Evolutionary conservation across 1,140 invertebrate species (phyloP), one percentile per base, ranked within the genome.

Genomic region (Adoxophyes honmai): DNA sequence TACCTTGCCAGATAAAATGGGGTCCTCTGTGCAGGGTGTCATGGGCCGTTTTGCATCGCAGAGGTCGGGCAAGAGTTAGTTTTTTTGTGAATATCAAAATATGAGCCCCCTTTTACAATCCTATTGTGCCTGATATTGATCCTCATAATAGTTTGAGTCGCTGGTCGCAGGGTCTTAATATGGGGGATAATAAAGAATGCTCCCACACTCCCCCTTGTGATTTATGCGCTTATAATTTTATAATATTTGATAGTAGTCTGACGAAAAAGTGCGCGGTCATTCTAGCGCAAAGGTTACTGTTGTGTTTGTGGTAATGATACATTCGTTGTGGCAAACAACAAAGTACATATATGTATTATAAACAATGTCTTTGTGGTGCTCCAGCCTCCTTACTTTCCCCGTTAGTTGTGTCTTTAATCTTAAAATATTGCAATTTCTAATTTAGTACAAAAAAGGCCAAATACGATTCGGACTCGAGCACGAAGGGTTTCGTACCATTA

Each of bases 101-200:
- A 85, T 86, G 83, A 85, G 81, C 80, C 83, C 83, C 81, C 75
- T 82, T 81, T 82, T 85, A 86, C 78, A 83, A 83, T 83, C 70
- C 81, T 67, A 87, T 85, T 87, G 81, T 86, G 80, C 76, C 72
- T 77, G 84, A 74, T 87, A 87, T 87, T 87, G 84, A 87, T 82
- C 84, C 78, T 64, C 74, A 73, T 87, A 81, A 85, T 87, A 86
- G 83, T 85, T 79, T 68, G 73, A 80, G 75, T 73, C 63, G 67
- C 78, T 79, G 78, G 80, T 83, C 67, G 70, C 62, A 61, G 59
- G 72, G 66, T 83, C 80, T 85, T 81, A 79, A 85, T 87, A 81
- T 75, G 73, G 74, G 77, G 76, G 75, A 80, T 68, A 62, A 69
- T 82, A 72, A 81, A 82, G 75, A 78, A 85, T 79, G 71, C 18